Percentiles rank a stretch among this genome's conserved stretches.
phyloP scores from a whole-genome alignment of 2,113 vertebrate species.

The Gavialis gangeticus region DNA sequence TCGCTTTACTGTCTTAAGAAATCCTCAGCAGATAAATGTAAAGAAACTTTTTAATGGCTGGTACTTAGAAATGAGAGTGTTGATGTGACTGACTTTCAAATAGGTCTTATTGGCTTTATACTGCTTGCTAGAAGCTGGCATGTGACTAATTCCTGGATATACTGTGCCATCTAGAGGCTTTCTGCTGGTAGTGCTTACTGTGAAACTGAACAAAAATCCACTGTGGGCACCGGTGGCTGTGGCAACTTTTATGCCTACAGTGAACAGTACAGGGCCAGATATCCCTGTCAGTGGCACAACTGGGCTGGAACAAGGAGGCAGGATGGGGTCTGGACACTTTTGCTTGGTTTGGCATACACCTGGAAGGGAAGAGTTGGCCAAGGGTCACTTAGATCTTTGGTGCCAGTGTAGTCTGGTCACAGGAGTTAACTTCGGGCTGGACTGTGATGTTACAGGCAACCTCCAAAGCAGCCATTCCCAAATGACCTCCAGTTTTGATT shows the following conservation, averaged over 20 bases:
- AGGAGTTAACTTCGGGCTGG: no score
- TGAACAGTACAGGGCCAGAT: fast-evolving
- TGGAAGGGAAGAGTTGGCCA: not conserved
- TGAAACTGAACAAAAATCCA: not conserved
- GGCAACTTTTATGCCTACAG: fast-evolving
- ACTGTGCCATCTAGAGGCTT: constrained; percentile 67
- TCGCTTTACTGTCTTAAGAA: not conserved
- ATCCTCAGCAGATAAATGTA: not conserved
- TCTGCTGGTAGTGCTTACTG: not conserved
- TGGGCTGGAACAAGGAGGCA: not conserved
- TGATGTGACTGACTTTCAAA: not conserved
- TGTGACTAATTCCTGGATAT: constrained; percentile 42
- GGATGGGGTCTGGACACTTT: not conserved
- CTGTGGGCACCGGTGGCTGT: not conserved
- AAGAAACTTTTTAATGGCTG: not conserved
- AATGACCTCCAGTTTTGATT: no score
- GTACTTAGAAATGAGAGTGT: not conserved
- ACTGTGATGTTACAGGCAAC: not conserved
- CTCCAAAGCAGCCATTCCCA: not conserved
- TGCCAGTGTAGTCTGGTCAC: not conserved
- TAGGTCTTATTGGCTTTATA: no score
- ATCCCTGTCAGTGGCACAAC: fast-evolving
- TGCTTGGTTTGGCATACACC: no score
- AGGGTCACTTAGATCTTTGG: not conserved
- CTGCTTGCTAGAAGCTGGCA: not conserved